Conservation (phyloP, 2,797 vertebrate genomes). For the Tapirus indicus region DNA sequence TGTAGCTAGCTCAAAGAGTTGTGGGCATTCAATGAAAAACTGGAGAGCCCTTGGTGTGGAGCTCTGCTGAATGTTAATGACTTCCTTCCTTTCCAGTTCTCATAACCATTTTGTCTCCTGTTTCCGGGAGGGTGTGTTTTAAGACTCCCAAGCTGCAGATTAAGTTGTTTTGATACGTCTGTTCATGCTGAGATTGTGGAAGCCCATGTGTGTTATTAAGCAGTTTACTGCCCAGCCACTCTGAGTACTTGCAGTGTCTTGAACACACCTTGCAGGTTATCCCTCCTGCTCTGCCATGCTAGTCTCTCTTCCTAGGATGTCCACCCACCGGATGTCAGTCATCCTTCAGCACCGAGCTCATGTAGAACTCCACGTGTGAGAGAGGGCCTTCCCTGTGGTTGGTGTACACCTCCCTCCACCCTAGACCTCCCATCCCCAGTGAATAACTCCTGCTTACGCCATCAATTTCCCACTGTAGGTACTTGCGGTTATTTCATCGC, state of each 20-base stretch:
- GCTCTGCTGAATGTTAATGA: neutral
- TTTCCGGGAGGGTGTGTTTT: neutral
- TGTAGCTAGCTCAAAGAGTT: neutral
- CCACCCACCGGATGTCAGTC: neutral
- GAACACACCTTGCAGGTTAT: neutral
- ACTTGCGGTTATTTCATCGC: accelerated
- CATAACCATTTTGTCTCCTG: neutral
- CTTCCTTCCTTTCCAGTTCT: neutral
- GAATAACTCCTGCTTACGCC: neutral
- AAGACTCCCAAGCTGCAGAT: neutral
- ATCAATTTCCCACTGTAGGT: neutral
- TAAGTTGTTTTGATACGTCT: neutral
- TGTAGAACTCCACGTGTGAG: neutral
- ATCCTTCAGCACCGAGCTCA: neutral
- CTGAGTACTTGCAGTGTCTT: neutral
- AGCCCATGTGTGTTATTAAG: neutral
- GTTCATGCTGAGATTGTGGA: neutral
- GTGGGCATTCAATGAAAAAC: neutral
- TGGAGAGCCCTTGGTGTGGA: accelerated
- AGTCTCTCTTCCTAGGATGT: neutral
- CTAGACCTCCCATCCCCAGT: neutral
- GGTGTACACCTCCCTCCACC: neutral
- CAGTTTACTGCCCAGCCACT: neutral
- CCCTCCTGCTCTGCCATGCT: neutral
- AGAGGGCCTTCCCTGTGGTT: neutral